Conservation (phyloP, 2,113 vertebrate species). For the Chrysochloris asiatica region DNA sequence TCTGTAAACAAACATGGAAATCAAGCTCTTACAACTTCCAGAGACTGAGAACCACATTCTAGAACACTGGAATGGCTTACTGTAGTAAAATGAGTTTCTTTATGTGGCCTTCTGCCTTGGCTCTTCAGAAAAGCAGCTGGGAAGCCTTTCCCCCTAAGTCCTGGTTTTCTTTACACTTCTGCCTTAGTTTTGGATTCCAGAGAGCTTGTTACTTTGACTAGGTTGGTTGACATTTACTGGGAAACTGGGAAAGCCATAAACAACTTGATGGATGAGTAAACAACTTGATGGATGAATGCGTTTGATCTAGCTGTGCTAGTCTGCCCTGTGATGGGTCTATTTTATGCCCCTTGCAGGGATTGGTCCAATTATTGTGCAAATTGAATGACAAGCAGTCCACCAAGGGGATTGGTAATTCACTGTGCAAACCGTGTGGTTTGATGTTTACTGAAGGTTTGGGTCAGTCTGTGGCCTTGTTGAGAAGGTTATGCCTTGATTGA, state of each 20-base stretch:
- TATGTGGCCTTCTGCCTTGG: background rate
- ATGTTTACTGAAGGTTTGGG: background rate
- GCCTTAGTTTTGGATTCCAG: background rate
- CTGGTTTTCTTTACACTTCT: background rate
- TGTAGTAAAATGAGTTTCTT: background rate
- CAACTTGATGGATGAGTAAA: background rate
- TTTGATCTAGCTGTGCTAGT: background rate
- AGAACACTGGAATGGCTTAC: background rate
- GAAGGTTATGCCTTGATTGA: background rate
- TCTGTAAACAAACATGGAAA: slow-evolving; percentile 17
- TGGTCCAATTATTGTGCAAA: background rate
- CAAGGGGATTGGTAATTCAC: too few relatives aligned
- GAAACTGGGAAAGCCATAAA: background rate
- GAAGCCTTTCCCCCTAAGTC: background rate
- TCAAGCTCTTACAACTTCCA: background rate
- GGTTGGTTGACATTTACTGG: background rate
- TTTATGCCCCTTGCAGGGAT: background rate
- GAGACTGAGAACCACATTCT: background rate
- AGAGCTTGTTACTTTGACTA: background rate
- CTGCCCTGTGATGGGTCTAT: background rate
- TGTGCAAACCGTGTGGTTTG: too few relatives aligned
- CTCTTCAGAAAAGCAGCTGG: background rate
- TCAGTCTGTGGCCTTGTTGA: background rate
- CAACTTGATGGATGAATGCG: too few relatives aligned
- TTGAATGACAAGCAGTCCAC: background rate